These are phyloP conservation scores for Ctenopoma kingsleyae DNA, from an alignment of 2,797 vertebrate genomes.

Conservation along the genomic window DNA sequence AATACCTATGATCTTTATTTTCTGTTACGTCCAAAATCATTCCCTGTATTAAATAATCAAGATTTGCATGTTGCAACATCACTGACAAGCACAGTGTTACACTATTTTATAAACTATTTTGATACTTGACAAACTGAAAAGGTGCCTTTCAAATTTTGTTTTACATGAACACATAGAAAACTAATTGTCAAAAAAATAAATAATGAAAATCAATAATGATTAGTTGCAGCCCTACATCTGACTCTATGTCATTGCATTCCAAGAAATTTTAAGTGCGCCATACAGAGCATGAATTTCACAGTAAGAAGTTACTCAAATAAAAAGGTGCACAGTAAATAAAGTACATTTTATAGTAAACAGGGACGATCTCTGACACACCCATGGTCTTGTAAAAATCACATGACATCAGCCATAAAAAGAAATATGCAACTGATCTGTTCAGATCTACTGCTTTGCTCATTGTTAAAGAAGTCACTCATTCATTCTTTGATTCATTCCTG, in stretches of 20 bases:
- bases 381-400: neutral
- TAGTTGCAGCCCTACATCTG: no score
- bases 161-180: no score
- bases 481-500: neutral
- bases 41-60: neutral
- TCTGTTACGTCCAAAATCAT: neutral
- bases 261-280: neutral
- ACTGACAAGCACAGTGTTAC: neutral
- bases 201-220: no score
- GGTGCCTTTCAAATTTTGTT: no score
- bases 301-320: neutral
- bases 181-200: no score
- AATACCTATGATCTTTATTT: neutral
- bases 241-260: neutral
- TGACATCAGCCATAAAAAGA: conserved; percentile 3
- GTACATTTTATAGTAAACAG: no score
- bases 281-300: neutral
- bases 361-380: neutral
- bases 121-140: no score
- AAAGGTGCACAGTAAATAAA: neutral
- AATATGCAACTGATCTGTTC: neutral
- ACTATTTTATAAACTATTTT: neutral
- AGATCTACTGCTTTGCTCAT: conserved; percentile 10
- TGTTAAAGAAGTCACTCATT: neutral
- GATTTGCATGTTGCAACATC: neutral